Base-by-base conservation (phyloP, 2,888 invertebrate species). In the Campoplex nolae region DNA sequence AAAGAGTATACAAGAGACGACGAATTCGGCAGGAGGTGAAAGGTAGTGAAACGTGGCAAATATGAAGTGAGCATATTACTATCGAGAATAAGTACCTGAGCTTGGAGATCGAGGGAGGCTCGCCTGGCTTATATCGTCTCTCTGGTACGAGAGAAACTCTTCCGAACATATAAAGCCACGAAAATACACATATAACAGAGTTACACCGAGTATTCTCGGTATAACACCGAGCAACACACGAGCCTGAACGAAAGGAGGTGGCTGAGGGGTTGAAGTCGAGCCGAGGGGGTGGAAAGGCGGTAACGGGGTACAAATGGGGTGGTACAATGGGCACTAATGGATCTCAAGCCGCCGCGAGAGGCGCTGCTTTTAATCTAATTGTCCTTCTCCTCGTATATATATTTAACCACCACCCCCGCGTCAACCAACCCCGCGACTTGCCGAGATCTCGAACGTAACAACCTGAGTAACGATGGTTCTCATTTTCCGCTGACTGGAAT, bases 321-420 rank as follows among this genome's bases (percentile, higher is more conserved):
- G 93, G 92, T 93, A 94, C 94, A 94, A 94, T 94, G 93, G 94
- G 93, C 93, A 92, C 94, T 94, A 94, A 94, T 94, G 94, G 94
- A 94, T 94, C 94, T 94, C 94, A 93, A 94, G 94, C 94, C 92
- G 93, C 93, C 93, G 93, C 93, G 92, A 94, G 94, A 94, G 94
- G 93, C 94, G 94, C 94, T 94, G 94, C 94, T 94, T 94, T 94
- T 94, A 94, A 94, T 94, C 94, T 94, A 94, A 94, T 94, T 93
- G 94, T 94, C 94, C 94, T 93, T 92, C 92, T 87, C 84, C 71
- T 83, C 87, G 87, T 87, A 85, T 83, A 85, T 75, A 83, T 16
- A 35, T 0, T 23, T 23, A 23, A 23, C 23, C 23, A 67, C 54
- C 65, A 74, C 91, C 90, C 91, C 89, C 91, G 81, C 85, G 88